Evolutionary conservation across 1,140 invertebrate species (phyloP).

Genomic region (Zeugodacus cucurbitae): DNA sequence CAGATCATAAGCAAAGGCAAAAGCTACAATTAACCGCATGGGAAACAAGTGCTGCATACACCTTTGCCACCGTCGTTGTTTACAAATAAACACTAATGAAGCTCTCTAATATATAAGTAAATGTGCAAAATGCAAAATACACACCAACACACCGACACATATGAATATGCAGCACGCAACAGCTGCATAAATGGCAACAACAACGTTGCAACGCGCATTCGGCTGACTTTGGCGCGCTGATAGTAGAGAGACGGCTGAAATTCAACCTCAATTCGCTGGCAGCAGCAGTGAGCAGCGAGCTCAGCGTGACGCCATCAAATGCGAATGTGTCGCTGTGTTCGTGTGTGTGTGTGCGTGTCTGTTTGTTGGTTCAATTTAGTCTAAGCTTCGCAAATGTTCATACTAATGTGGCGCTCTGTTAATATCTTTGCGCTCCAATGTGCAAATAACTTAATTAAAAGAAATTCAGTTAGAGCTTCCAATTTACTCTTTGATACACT

Average conservation of each 20-base stretch:
- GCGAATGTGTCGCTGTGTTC: neutral
- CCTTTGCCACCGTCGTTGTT: neutral
- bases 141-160: neutral
- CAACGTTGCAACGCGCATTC: neutral
- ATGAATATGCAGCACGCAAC: neutral
- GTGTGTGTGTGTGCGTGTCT: neutral
- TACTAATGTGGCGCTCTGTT: neutral
- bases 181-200: neutral
- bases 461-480: neutral
- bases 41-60: neutral
- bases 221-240: neutral
- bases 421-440: neutral
- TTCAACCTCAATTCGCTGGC: neutral
- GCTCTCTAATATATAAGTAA: neutral
- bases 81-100: neutral
- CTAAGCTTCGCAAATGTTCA: neutral
- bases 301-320: neutral
- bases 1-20: neutral
- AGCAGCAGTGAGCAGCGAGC: neutral
- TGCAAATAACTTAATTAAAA: constrained; percentile 11
- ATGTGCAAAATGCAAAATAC: no score
- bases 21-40: neutral
- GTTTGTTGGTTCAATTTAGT: neutral
- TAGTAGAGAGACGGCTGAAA: neutral
- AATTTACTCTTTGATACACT: neutral